These are phyloP conservation scores for Drosophila pachea DNA, from an alignment of 1,140 invertebrate genomes.

Conservation along the genomic window DNA sequence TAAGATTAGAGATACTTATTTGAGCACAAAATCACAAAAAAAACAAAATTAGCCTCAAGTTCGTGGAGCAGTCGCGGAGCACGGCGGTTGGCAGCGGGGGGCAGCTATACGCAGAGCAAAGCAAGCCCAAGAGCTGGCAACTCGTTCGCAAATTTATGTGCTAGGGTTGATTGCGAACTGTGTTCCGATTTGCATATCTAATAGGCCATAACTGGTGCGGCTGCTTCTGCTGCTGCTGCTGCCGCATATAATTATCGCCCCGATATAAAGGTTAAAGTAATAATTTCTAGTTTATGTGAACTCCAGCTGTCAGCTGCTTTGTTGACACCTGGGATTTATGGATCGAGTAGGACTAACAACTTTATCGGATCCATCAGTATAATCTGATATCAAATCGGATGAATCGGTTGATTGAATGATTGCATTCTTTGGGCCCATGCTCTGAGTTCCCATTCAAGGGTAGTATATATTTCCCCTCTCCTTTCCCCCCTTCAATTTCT, in stretches of 20 bases:
- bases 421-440: too few species aligned
- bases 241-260: slow-evolving; percentile 24
- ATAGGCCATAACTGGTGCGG: slow-evolving; percentile 36
- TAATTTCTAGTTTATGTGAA: slow-evolving; percentile 12
- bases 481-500: too few species aligned
- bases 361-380: background rate
- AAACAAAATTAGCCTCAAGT: background rate
- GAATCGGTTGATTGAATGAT: too few species aligned
- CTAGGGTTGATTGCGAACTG: slow-evolving; percentile 30
- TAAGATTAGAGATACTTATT: slow-evolving; percentile 33
- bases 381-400: too few species aligned
- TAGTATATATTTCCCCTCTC: too few species aligned
- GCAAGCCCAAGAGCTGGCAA: slow-evolving; percentile 2
- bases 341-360: background rate
- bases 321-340: background rate
- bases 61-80: background rate
- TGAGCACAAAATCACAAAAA: slow-evolving; percentile 8
- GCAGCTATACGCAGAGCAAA: background rate
- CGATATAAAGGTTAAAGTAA: slow-evolving; percentile 8
- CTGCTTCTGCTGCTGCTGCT: slow-evolving; percentile 13
- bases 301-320: slow-evolving; percentile 5
- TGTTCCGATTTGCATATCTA: slow-evolving; percentile 42
- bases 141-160: slow-evolving; percentile 45
- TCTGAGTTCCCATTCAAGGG: too few species aligned
- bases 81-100: background rate